These are phyloP conservation scores for Alloplasta piceator DNA, from an alignment of 2,888 invertebrate genomes.

Conservation along the genomic window DNA sequence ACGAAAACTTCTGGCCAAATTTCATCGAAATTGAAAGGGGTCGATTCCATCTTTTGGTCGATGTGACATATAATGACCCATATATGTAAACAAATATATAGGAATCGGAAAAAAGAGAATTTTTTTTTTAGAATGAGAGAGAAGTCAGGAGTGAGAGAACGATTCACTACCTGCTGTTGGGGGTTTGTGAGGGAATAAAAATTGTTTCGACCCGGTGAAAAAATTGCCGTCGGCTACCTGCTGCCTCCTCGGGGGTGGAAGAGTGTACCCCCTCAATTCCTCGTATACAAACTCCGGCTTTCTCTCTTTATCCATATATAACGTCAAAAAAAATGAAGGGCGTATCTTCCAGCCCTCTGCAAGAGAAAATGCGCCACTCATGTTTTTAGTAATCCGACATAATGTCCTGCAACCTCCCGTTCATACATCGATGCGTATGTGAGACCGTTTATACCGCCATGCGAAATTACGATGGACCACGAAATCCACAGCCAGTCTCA, in stretches of 20 bases:
- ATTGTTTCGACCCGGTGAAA: constrained; percentile 65
- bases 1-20: too few species aligned
- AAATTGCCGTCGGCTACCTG: constrained; percentile 64
- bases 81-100: too few species aligned
- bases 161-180: constrained; percentile 56
- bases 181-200: constrained; percentile 63
- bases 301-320: too few species aligned
- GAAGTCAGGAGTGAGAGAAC: constrained; percentile 31
- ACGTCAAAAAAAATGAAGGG: too few species aligned
- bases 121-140: background rate
- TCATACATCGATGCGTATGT: background rate
- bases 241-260: constrained; percentile 44
- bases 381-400: constrained; percentile 16
- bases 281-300: constrained; percentile 46
- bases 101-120: constrained; percentile 11
- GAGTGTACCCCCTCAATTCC: constrained; percentile 54
- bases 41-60: too few species aligned
- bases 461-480: constrained; percentile 51
- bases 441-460: constrained; percentile 50
- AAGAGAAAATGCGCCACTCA: background rate
- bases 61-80: too few species aligned
- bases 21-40: too few species aligned
- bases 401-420: background rate
- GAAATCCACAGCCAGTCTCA: constrained; percentile 33
- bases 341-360: too few species aligned